A percentile compares a stretch with the other conserved stretches of the same genome.
Conservation (phyloP, 2,888 invertebrate genomes). For the Auanema freiburgensis region DNA sequence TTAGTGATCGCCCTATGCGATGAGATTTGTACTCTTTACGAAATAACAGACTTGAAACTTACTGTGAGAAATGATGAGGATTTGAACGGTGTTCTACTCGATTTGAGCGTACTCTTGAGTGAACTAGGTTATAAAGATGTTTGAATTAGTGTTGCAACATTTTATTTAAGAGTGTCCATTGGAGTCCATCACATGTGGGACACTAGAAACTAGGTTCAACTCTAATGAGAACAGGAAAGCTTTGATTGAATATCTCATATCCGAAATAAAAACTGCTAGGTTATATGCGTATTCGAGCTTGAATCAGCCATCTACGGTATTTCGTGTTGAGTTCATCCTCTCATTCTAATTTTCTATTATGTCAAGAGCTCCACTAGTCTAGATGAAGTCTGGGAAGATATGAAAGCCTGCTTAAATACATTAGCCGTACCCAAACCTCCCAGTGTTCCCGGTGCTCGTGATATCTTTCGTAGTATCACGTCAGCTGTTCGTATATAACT, state of each 20-base stretch:
- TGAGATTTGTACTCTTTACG: constrained; percentile 32
- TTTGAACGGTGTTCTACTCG: constrained; percentile 37
- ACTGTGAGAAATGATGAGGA: constrained; percentile 22
- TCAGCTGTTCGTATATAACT: too few species aligned
- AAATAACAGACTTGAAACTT: constrained; percentile 30
- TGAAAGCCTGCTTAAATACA: neutral
- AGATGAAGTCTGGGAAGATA: constrained; percentile 7
- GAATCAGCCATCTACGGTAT: constrained; percentile 11
- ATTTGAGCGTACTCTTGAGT: constrained; percentile 44
- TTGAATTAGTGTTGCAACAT: neutral
- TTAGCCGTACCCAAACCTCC: constrained; percentile 6
- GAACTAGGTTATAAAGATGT: constrained; percentile 32
- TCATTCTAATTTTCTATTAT: neutral
- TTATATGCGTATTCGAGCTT: constrained; percentile 17
- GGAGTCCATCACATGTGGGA: constrained; percentile 38
- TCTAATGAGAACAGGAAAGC: constrained; percentile 13
- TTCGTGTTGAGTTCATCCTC: too few species aligned
- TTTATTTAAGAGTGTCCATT: constrained; percentile 39
- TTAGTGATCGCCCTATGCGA: constrained; percentile 23
- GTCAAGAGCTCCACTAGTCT: constrained; percentile 20
- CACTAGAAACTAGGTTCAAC: constrained; percentile 29
- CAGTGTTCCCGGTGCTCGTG: too few species aligned
- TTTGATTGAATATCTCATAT: constrained; percentile 27
- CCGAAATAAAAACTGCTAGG: constrained; percentile 33
- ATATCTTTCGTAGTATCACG: too few species aligned